Evolutionary conservation across 2,888 invertebrate genomes (phyloP), one percentile per base, ranked within the genome.

Genomic region (Sipha maydis): DNA sequence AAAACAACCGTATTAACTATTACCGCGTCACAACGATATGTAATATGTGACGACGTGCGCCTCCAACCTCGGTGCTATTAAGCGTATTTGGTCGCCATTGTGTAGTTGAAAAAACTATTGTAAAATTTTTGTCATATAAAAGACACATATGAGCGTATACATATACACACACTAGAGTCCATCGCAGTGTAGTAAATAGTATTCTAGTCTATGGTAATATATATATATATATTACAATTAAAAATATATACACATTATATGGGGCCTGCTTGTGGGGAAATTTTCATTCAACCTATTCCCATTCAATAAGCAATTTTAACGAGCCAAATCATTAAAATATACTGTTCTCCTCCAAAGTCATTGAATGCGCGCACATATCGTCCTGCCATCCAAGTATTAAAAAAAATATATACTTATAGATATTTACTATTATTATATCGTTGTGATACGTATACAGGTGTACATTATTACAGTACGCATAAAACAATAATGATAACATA

Each of bases 251-350:
- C 3, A 48, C 14, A 61, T 61, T 9, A 61, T 61, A 61, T 25
- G 25, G 21, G 61, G 61, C 34, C 19, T 25, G 34, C 56, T 19
- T 31, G 48, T 21, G 71, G 73, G n/a, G n/a, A 19, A 19, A 73
- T 75, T 73, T n/a, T 75, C 54, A 56, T 83, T 54, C 71, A 31
- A 71, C 21, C 82, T 7, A 76, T 75, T 25, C 41, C 41, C 76
- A 17, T 77, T 77, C 77, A 77, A 54, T 54, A n/a, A 3, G 38
- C 25, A 34, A 41, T 28, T 48, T 25, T 48, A 76, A 25, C 48
- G n/a, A 48, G n/a, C 28, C 48, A 28, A 77, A 77, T 54, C 54
- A 77, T 19, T 77, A 48, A 54, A 48, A 54, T 28, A 34, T 34
- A 48, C 17, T n/a, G 28, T 28, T 14, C 48, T 77, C 77, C 17